Conservation (phyloP, 2,113 vertebrate genomes). For the Lepus americanus region DNA sequence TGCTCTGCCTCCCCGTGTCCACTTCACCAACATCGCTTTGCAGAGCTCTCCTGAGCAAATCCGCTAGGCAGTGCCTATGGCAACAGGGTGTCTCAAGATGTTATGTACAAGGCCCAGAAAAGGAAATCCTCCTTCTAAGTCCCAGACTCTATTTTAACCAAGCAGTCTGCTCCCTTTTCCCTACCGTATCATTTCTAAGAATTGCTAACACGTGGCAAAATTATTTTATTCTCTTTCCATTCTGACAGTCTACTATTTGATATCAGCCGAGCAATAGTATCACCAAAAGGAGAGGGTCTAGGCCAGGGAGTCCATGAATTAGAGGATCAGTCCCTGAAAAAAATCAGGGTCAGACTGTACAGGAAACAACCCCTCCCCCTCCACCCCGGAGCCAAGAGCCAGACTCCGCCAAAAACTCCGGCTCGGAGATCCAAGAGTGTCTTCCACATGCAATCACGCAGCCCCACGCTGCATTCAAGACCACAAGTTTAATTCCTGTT, state of each 20-base stretch:
- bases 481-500: conserved; percentile 31
- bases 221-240: conserved; percentile 35
- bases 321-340: conserved; percentile 48
- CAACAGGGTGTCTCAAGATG: neutral
- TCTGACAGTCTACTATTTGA: conserved; percentile 2
- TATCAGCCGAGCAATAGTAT: neutral
- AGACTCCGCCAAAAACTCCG: neutral
- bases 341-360: conserved; percentile 11
- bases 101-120: neutral
- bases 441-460: neutral
- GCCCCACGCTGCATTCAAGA: neutral
- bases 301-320: conserved; percentile 34
- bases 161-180: neutral
- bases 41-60: neutral
- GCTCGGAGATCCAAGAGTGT: neutral
- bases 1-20: neutral
- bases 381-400: neutral
- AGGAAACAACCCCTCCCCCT: neutral
- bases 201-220: neutral
- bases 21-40: neutral
- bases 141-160: conserved; percentile 22
- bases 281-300: neutral
- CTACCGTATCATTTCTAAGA: neutral
- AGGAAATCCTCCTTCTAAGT: neutral
- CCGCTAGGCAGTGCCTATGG: fast-evolving